Base-by-base conservation (phyloP, 2,888 invertebrate genomes). In the Agrotis segetum region DNA sequence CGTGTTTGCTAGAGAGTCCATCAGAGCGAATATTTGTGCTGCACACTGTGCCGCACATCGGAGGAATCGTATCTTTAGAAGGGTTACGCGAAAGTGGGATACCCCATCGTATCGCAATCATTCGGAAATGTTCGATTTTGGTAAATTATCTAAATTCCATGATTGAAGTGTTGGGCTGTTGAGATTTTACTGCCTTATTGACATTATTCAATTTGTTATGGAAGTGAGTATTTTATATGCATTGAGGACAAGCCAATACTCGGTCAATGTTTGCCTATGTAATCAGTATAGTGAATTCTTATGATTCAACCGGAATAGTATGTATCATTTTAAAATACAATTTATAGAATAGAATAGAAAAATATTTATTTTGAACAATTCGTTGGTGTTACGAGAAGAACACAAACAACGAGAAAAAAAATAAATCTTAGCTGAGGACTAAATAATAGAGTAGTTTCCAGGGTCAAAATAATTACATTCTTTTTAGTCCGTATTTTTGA, bases 111-210 rank as follows among this genome's bases (percentile, higher is more conserved):
- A 52, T 58, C 61, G 34, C 13, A 44, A 59, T n/a, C 44, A 46
- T 53, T 56, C 47, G 3, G 21, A 63, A 63, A 16, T 52, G n/a
- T 50, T 50, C 13, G 24, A 34, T 9, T 61, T 47, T 24, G 55
- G 63, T 74, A 16, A 56, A 56, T 56, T 56, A 61, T 56, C 65
- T 47, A 44, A 70, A 70, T 63, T 63, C 44, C 58, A 60, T 52
- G 52, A 24, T 44, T 53, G 4, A 53, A 53, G 17, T 17, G 53
- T 52, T 16, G 47, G 56, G 24, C 53, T 24, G 49, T 47, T 55
- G 13, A 70, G 6, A 65, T 61, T 65, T 72, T 58, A 59, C 40
- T 62, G 46, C 6, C 21, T 4, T 59, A 24, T 73, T 63, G 66
- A 67, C 24, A 67, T 67, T 29, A 55, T 75, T 50, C 11, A 53